A percentile compares a stretch with the other conserved stretches of the same genome.
phyloP scores from a whole-genome alignment of 2,797 vertebrate species.

The Hoplostethus mediterraneus region DNA sequence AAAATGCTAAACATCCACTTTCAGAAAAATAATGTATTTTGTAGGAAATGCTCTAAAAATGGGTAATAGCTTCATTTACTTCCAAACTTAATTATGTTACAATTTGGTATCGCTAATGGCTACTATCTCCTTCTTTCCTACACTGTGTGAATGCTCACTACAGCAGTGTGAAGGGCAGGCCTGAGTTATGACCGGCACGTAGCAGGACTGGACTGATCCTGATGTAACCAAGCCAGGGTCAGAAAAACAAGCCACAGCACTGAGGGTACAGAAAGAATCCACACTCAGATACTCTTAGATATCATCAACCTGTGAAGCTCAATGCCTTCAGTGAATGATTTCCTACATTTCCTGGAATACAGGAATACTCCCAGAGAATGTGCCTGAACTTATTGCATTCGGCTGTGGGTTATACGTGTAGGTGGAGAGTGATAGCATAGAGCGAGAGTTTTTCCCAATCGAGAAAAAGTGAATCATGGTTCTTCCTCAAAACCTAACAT shows the following conservation, averaged over 20 bases:
- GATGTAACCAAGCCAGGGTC: constrained; percentile 12
- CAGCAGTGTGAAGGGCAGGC: constrained; percentile 31
- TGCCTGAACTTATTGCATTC: no score
- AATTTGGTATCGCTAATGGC: not conserved
- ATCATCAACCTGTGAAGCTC: not conserved
- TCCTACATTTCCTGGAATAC: no score
- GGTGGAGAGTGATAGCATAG: no score
- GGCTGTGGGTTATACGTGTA: no score
- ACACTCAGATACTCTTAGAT: not conserved
- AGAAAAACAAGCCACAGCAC: not conserved
- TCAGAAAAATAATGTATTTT: not conserved
- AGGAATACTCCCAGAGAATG: no score
- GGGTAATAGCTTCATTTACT: no score
- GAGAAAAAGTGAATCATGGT: no score
- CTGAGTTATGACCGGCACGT: constrained; percentile 53
- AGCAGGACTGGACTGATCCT: constrained; percentile 19
- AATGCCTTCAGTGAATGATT: not conserved
- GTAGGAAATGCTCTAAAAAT: no score
- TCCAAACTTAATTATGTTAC: no score
- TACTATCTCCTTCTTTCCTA: not conserved
- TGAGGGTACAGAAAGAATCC: not conserved
- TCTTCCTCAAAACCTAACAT: no score
- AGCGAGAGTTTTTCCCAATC: no score
- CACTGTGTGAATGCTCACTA: constrained; percentile 12
- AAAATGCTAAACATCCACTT: not conserved